Percentiles rank a stretch among this genome's conserved stretches.
Evolutionary conservation across 2,888 invertebrate species (phyloP).

Genomic region (Meliscaeva auricollis): DNA sequence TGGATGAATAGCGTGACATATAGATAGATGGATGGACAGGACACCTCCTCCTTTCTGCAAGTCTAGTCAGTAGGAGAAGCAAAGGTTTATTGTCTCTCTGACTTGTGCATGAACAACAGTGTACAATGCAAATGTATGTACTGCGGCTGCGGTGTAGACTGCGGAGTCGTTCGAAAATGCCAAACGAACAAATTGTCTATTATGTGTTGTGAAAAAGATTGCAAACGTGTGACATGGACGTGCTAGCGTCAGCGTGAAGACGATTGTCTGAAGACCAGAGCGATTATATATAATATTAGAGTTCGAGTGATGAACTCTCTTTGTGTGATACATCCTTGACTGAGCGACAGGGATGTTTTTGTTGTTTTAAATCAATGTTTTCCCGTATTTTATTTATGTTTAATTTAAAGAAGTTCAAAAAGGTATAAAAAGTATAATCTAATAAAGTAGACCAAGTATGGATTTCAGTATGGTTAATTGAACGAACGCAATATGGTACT

Average conservation of each 20-base stretch:
- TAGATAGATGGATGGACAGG: slow-evolving; percentile 62
- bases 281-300: slow-evolving; percentile 25
- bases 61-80: slow-evolving; percentile 11
- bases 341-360: not conserved
- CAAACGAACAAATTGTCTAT: slow-evolving; percentile 62
- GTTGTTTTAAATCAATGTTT: slow-evolving; percentile 2
- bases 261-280: slow-evolving; percentile 5
- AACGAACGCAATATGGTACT: too few species aligned
- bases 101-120: slow-evolving; percentile 23
- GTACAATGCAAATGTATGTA: not conserved
- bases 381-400: not conserved
- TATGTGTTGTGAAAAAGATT: slow-evolving; percentile 35
- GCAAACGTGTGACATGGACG: slow-evolving; percentile 40
- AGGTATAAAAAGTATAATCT: too few species aligned
- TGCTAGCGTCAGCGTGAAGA: slow-evolving; percentile 29
- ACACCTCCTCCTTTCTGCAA: slow-evolving; percentile 45
- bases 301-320: slow-evolving; percentile 44
- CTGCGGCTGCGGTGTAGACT: not conserved
- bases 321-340: slow-evolving; percentile 32
- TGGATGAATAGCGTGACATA: slow-evolving; percentile 57
- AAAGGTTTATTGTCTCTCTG: slow-evolving; percentile 42
- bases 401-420: too few species aligned
- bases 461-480: too few species aligned
- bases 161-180: slow-evolving; percentile 59
- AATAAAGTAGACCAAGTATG: too few species aligned